Percentiles rank a stretch among this genome's conserved stretches.
Evolutionary conservation across 2,888 invertebrate genomes (phyloP).

Genomic region (Uropetala carovei): DNA sequence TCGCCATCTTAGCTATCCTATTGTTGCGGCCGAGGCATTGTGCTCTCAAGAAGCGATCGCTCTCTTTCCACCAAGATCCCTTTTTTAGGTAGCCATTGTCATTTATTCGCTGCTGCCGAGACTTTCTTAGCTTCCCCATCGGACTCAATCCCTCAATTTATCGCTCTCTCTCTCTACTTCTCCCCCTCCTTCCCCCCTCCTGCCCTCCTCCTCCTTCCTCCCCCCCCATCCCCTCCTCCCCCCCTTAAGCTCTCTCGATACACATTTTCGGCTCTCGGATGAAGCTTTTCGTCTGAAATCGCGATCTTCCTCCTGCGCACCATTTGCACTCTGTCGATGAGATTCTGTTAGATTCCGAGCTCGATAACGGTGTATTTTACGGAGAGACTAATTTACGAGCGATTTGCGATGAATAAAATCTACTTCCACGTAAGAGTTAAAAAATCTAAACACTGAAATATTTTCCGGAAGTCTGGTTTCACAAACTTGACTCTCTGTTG

Average conservation of each 20-base stretch:
- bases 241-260: neutral
- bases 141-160: neutral
- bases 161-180: neutral
- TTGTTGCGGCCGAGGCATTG: neutral
- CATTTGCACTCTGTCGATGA: too few relatives aligned
- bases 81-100: neutral
- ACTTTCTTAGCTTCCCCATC: neutral
- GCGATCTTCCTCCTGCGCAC: too few relatives aligned
- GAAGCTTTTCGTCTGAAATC: too few relatives aligned
- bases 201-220: neutral
- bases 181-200: neutral
- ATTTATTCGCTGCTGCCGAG: neutral
- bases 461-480: too few relatives aligned
- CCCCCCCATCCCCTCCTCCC: neutral
- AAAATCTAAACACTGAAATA: too few relatives aligned
- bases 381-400: too few relatives aligned
- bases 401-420: too few relatives aligned
- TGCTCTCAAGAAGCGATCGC: neutral
- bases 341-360: too few relatives aligned
- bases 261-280: too few relatives aligned
- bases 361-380: too few relatives aligned
- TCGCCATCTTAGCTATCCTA: neutral
- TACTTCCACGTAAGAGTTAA: too few relatives aligned
- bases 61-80: neutral
- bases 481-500: too few relatives aligned